Evolutionary conservation across 2,113 vertebrate species (phyloP).

Genomic region (Xyrauchen texanus): DNA sequence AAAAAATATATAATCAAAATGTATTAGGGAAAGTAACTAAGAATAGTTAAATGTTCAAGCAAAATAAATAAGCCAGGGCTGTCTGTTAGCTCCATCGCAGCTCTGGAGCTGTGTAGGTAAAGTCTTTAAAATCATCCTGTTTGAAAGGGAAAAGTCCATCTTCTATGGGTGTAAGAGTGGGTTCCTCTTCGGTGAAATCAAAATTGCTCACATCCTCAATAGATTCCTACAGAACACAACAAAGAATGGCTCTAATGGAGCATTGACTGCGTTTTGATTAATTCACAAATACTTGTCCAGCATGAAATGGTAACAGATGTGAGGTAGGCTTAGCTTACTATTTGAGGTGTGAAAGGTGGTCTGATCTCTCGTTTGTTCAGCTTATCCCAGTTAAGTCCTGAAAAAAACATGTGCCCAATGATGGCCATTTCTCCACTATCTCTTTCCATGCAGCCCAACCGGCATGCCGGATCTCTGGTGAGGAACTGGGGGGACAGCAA

Average conservation of each 20-base stretch:
- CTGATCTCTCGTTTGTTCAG: slow-evolving; percentile 85
- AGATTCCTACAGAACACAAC: slow-evolving; percentile 81
- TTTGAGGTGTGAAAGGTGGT: slow-evolving; percentile 92
- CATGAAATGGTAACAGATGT: neutral
- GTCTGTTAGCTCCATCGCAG: slow-evolving; percentile 57
- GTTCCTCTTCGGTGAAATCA: slow-evolving; percentile 96
- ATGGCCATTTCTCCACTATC: slow-evolving; percentile 85
- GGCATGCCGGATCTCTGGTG: slow-evolving; percentile 86
- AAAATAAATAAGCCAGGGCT: slow-evolving; percentile 10
- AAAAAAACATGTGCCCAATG: slow-evolving; percentile 85
- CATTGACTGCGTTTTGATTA: too few species aligned
- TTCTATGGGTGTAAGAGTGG: slow-evolving; percentile 91
- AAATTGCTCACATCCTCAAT: slow-evolving; percentile 97
- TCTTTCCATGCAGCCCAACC: slow-evolving; percentile 84
- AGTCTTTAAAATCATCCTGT: slow-evolving; percentile 93
- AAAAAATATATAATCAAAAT: too few species aligned
- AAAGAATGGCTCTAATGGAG: neutral
- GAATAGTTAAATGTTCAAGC: slow-evolving; percentile 3
- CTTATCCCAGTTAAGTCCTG: slow-evolving; percentile 87
- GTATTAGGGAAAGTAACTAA: neutral
- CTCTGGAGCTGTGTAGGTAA: slow-evolving; percentile 91
- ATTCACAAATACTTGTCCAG: neutral
- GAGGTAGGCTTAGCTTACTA: slow-evolving; percentile 75
- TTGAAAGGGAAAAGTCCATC: slow-evolving; percentile 87
- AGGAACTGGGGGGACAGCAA: slow-evolving; percentile 79